phyloP scores from a whole-genome alignment of 2,888 invertebrate genomes.

The Tanypteryx hageni region DNA sequence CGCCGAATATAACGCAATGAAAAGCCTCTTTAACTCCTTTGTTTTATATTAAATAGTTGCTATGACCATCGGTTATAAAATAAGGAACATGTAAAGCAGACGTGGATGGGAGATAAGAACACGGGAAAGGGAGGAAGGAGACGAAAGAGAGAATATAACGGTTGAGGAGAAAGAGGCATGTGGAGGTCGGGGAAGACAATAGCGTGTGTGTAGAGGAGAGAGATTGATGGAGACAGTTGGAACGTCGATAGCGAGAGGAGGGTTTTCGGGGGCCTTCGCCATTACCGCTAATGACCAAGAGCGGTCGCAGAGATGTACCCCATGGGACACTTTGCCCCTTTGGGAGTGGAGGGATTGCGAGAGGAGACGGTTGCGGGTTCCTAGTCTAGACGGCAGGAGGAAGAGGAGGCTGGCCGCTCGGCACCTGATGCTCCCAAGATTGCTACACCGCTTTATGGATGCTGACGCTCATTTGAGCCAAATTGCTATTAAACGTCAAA shows the following conservation, averaged over 20 bases:
- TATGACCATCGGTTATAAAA: no score
- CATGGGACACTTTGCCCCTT: constrained; percentile 15
- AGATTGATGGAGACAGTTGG: neutral
- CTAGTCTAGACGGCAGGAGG: neutral
- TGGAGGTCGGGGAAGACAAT: neutral
- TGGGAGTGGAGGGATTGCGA: neutral
- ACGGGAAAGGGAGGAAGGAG: no score
- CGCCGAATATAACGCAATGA: no score
- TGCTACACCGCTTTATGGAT: neutral
- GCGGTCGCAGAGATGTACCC: constrained; percentile 39
- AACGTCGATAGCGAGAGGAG: constrained; percentile 48
- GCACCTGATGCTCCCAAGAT: constrained; percentile 31
- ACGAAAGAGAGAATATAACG: no score
- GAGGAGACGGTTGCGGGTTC: constrained; percentile 8
- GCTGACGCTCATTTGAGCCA: neutral
- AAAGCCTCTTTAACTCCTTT: no score
- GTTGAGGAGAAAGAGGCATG: neutral
- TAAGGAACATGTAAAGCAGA: no score
- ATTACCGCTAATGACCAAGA: constrained; percentile 60
- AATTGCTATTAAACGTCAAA: constrained; percentile 26
- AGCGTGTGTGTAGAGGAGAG: neutral
- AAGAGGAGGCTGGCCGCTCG: neutral
- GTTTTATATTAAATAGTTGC: no score
- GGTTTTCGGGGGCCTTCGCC: constrained; percentile 52
- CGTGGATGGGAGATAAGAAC: no score